Conservation (phyloP, 2,113 vertebrate genomes). For the Axis porcinus region DNA sequence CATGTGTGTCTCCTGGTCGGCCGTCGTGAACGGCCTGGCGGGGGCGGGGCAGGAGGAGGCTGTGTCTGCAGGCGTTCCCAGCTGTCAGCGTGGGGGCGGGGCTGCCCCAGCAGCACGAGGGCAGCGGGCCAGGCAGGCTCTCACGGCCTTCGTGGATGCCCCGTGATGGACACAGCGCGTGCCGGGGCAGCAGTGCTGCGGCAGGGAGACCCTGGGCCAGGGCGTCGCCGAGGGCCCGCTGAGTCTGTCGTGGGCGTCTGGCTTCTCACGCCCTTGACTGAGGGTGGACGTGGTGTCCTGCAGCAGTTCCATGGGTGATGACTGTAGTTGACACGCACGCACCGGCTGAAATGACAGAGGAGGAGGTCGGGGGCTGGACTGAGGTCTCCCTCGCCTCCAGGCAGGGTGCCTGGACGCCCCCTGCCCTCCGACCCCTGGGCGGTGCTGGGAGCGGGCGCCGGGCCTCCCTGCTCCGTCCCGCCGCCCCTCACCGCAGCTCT, state of each 20-base stretch:
- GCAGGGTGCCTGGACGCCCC: not conserved
- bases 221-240: not conserved
- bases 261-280: not conserved
- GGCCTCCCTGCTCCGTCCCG: not conserved
- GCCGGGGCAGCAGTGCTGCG: fast-evolving
- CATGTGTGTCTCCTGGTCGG: fast-evolving
- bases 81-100: fast-evolving
- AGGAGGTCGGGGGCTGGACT: fast-evolving
- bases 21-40: fast-evolving
- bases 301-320: fast-evolving
- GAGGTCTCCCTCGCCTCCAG: fast-evolving
- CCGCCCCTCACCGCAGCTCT: not conserved
- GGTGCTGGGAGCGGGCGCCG: fast-evolving
- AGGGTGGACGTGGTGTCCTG: fast-evolving
- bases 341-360: fast-evolving
- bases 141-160: fast-evolving
- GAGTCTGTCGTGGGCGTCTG: fast-evolving
- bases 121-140: not conserved
- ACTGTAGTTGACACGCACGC: fast-evolving
- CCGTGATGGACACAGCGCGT: fast-evolving
- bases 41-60: not conserved
- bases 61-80: not conserved
- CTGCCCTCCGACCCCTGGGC: fast-evolving
- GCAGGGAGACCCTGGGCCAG: no score
- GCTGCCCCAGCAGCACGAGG: not conserved